phyloP scores from a whole-genome alignment of 1,140 invertebrate genomes.

The Popillia japonica region DNA sequence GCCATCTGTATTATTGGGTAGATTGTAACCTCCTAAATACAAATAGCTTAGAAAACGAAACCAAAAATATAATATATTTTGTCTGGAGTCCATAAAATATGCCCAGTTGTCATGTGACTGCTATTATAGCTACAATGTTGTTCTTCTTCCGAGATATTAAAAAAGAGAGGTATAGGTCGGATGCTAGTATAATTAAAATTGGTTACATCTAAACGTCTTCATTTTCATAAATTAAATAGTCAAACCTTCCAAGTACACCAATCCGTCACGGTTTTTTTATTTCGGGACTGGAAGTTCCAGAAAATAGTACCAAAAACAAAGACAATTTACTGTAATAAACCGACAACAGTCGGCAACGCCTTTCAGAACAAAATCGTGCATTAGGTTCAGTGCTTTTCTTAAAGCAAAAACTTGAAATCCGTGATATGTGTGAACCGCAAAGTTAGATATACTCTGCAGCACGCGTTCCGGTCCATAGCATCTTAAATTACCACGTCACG shows the following conservation, averaged over 20 bases:
- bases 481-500: slow-evolving; percentile 20
- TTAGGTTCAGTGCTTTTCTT: slow-evolving; percentile 4
- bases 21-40: no score
- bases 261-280: slow-evolving; percentile 11
- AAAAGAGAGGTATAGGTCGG: no score
- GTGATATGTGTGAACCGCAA: neutral
- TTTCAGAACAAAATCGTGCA: slow-evolving; percentile 12
- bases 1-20: no score
- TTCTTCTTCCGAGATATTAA: no score
- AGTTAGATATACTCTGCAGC: slow-evolving; percentile 12
- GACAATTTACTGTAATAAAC: slow-evolving; percentile 31
- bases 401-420: slow-evolving; percentile 1
- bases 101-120: no score
- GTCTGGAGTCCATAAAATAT: no score
- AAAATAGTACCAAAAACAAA: slow-evolving; percentile 18
- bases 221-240: slow-evolving; percentile 14
- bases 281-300: neutral
- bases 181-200: slow-evolving; percentile 2
- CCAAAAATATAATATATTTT: no score
- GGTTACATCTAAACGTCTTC: neutral
- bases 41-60: no score
- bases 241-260: neutral
- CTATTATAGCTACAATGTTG: no score
- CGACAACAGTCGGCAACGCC: neutral
- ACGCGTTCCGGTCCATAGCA: slow-evolving; percentile 26